Evolutionary conservation across 1,140 invertebrate genomes (phyloP).

Genomic region (Drosophila kohkoa): DNA sequence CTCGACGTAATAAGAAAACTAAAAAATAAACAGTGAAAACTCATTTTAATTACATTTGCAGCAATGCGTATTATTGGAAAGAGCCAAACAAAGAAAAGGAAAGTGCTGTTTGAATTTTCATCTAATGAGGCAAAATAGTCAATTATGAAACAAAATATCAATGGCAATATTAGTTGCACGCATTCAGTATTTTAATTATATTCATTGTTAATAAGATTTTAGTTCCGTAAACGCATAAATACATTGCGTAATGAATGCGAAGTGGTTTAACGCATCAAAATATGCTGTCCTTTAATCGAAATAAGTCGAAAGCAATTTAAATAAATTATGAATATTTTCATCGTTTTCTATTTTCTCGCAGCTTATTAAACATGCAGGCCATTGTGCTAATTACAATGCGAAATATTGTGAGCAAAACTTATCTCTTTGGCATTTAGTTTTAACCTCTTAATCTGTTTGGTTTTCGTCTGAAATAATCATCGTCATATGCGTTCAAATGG

Average conservation of each 20-base stretch:
- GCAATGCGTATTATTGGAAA: constrained; percentile 45
- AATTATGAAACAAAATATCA: background rate
- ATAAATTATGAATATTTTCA: background rate
- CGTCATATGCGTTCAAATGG: constrained; percentile 22
- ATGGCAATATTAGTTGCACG: background rate
- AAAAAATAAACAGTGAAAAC: constrained; percentile 12
- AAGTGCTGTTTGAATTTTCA: constrained; percentile 28
- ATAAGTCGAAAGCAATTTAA: background rate
- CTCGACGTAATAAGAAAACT: constrained; percentile 1
- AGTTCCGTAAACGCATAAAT: background rate
- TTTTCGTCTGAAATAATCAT: constrained; percentile 39
- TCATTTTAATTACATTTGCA: constrained; percentile 56
- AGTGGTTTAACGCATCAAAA: too few relatives aligned
- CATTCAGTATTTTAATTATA: background rate
- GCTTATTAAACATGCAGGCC: background rate
- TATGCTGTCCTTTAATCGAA: background rate
- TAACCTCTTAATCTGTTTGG: constrained; percentile 44
- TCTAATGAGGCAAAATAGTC: constrained; percentile 26
- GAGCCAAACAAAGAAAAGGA: constrained; percentile 15
- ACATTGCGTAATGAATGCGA: too few relatives aligned
- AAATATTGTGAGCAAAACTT: background rate
- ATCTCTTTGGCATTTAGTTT: constrained; percentile 9
- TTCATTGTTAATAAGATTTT: background rate
- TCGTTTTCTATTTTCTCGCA: background rate
- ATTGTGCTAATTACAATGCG: background rate